Evolutionary conservation across 2,888 invertebrate genomes (phyloP).

Genomic region (Drosophila fulvimacula): DNA sequence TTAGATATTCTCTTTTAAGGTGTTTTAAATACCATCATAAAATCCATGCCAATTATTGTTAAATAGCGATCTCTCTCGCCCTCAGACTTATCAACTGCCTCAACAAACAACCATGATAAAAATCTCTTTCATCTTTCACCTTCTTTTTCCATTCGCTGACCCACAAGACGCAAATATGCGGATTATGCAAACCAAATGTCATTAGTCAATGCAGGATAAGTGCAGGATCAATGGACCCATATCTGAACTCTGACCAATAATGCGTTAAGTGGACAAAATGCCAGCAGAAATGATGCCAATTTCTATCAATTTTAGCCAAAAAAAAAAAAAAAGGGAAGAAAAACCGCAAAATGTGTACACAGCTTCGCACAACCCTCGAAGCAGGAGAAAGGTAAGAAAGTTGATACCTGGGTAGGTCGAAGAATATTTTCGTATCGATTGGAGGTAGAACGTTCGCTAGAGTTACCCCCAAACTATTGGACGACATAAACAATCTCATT

Average conservation of each 20-base stretch:
- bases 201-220: constrained; percentile 61
- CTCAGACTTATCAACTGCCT: background rate
- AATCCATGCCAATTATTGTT: no score
- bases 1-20: no score
- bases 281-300: constrained; percentile 65
- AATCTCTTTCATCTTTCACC: background rate
- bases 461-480: constrained; percentile 50
- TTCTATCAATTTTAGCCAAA: constrained; percentile 26
- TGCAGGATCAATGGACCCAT: constrained; percentile 59
- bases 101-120: background rate
- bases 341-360: constrained; percentile 64
- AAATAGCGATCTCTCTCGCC: background rate
- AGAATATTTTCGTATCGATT: constrained; percentile 19
- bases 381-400: constrained; percentile 48
- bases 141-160: constrained; percentile 46
- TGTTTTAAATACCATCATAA: no score
- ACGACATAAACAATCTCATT: constrained; percentile 83
- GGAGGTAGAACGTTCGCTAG: constrained; percentile 28
- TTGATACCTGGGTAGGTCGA: constrained; percentile 42
- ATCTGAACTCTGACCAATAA: constrained; percentile 75
- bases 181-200: constrained; percentile 73
- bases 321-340: constrained; percentile 17
- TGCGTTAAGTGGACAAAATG: constrained; percentile 62
- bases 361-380: constrained; percentile 37
- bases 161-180: constrained; percentile 49